Evolutionary conservation across 2,113 vertebrate genomes (phyloP).

Genomic region (Pterocles gutturalis): DNA sequence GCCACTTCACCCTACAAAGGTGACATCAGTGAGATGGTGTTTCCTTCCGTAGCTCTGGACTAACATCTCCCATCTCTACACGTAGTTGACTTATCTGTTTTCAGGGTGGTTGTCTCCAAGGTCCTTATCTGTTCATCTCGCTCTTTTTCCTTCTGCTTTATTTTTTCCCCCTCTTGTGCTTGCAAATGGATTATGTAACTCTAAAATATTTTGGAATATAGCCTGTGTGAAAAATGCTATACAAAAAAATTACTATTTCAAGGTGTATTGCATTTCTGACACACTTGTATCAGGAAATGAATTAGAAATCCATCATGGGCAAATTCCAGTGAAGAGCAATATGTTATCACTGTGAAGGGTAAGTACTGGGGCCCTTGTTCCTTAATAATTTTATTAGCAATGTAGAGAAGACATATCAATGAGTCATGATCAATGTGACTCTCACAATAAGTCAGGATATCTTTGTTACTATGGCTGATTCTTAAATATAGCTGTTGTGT

Average conservation of each 20-base stretch:
- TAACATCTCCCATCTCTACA: background rate
- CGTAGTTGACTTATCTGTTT: background rate
- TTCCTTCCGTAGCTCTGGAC: background rate
- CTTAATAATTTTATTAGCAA: background rate
- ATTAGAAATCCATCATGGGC: background rate
- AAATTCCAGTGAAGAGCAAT: background rate
- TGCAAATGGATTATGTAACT: background rate
- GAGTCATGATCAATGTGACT: constrained; percentile 34
- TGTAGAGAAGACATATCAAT: background rate
- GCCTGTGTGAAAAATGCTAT: background rate
- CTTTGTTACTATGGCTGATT: background rate
- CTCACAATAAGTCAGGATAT: background rate
- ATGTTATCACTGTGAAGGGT: background rate
- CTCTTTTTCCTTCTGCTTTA: background rate
- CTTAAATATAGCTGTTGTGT: background rate
- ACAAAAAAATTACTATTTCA: background rate
- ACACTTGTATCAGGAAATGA: background rate
- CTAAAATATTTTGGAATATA: background rate
- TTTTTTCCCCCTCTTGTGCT: background rate
- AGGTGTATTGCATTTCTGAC: background rate
- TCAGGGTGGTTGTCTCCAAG: background rate
- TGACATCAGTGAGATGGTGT: background rate
- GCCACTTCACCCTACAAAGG: background rate
- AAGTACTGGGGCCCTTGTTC: background rate
- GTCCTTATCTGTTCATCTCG: background rate